Conservation (phyloP, 2,888 invertebrate species). For the Napeogenes sylphis region DNA sequence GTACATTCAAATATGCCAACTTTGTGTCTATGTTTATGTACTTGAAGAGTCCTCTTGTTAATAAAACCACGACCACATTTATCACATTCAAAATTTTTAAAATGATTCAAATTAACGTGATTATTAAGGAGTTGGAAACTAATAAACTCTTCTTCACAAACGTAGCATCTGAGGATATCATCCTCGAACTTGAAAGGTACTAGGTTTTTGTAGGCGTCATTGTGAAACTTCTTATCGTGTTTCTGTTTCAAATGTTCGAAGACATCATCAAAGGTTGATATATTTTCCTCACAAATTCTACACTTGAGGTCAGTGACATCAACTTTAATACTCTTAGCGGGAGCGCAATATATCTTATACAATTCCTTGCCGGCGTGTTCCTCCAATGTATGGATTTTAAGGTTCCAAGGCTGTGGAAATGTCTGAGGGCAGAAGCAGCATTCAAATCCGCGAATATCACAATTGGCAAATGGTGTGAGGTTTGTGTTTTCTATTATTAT, state of each 20-base stretch:
- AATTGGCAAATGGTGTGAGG: conserved; percentile 44
- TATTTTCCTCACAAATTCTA: conserved; percentile 41
- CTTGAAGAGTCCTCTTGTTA: conserved; percentile 24
- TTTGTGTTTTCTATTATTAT: conserved; percentile 50
- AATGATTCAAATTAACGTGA: conserved; percentile 44
- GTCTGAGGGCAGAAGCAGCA: conserved; percentile 43
- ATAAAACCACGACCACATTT: conserved; percentile 40
- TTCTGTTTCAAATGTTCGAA: conserved; percentile 36
- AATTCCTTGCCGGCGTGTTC: conserved; percentile 24
- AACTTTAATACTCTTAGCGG: conserved; percentile 44
- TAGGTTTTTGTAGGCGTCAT: conserved; percentile 44
- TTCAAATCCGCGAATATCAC: conserved; percentile 41
- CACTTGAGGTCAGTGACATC: conserved; percentile 56
- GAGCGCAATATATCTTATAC: conserved; percentile 3
- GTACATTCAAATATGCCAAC: conserved; percentile 35
- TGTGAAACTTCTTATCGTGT: conserved; percentile 40
- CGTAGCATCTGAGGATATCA: conserved; percentile 35
- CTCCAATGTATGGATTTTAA: conserved; percentile 43
- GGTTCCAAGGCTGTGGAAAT: conserved; percentile 36
- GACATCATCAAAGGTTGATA: conserved; percentile 38
- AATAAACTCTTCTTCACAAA: conserved; percentile 36
- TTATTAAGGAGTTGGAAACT: conserved; percentile 41
- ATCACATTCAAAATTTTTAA: conserved; percentile 41
- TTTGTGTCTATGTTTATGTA: conserved; percentile 29
- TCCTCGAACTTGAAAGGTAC: conserved; percentile 45